These are phyloP conservation scores for Trinectes maculatus DNA, from an alignment of 2,113 vertebrate genomes.

Conservation along the genomic window DNA sequence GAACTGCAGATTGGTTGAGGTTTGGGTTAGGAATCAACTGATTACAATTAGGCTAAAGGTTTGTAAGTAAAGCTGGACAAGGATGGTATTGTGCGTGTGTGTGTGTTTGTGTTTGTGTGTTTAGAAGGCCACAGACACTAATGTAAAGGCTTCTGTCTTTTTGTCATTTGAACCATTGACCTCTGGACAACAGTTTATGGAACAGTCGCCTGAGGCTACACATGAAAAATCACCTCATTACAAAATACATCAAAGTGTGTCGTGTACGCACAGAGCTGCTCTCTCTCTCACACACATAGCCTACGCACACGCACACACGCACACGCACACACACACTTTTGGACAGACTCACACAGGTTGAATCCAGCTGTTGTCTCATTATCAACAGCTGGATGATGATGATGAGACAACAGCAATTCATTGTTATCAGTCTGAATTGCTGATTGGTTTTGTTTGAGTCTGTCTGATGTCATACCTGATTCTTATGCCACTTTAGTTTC, in stretches of 20 bases:
- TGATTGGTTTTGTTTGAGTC: slow-evolving; percentile 29
- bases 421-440: no score
- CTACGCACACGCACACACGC: slow-evolving; percentile 15
- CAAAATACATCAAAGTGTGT: background rate
- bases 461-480: slow-evolving; percentile 47
- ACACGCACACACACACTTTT: slow-evolving; percentile 2
- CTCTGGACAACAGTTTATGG: slow-evolving; percentile 50
- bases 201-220: slow-evolving; percentile 11
- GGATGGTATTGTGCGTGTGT: slow-evolving; percentile 9
- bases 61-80: no score
- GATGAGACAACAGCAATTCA: no score
- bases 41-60: no score
- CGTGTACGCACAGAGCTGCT: slow-evolving; percentile 2
- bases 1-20: no score
- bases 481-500: slow-evolving; percentile 19
- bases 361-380: slow-evolving; percentile 49
- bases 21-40: no score
- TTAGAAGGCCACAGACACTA: slow-evolving; percentile 18
- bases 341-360: slow-evolving; percentile 32
- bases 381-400: slow-evolving; percentile 51
- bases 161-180: slow-evolving; percentile 41
- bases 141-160: slow-evolving; percentile 49
- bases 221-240: slow-evolving; percentile 11
- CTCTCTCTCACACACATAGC: slow-evolving; percentile 14
- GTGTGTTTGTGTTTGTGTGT: slow-evolving; percentile 24